These are phyloP conservation scores for Rattus rattus DNA, from an alignment of 2,113 vertebrate genomes.

Conservation along the genomic window DNA sequence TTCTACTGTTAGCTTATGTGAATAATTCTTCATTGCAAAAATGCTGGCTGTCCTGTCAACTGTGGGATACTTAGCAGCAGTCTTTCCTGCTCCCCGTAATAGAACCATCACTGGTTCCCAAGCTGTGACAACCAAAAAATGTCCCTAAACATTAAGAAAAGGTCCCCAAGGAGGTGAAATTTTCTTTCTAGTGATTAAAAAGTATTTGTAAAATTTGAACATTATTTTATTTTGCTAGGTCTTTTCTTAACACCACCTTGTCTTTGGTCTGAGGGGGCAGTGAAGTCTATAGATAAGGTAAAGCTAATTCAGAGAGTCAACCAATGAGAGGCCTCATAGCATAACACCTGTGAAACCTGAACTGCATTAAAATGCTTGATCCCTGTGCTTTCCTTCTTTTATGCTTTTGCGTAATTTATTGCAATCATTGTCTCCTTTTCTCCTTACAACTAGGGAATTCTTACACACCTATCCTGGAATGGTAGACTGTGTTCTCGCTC, in stretches of 20 bases:
- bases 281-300: background rate
- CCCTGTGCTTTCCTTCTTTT: background rate
- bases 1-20: background rate
- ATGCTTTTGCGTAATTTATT: rapidly evolving
- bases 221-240: background rate
- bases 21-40: background rate
- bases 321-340: background rate
- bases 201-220: background rate
- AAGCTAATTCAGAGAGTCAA: background rate
- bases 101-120: background rate
- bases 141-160: background rate
- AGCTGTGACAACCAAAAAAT: background rate
- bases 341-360: background rate
- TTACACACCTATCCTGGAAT: background rate
- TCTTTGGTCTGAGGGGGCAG: background rate
- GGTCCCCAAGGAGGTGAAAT: background rate
- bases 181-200: background rate
- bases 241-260: background rate
- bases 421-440: background rate
- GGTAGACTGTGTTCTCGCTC: background rate
- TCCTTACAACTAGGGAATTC: background rate
- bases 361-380: background rate
- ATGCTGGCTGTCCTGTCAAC: background rate
- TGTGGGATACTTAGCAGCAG: background rate
- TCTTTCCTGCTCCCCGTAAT: background rate